A percentile compares a stretch with the other conserved stretches of the same genome.
phyloP scores from a whole-genome alignment of 1,140 invertebrate species.

The Acromyrmex echinatior region DNA sequence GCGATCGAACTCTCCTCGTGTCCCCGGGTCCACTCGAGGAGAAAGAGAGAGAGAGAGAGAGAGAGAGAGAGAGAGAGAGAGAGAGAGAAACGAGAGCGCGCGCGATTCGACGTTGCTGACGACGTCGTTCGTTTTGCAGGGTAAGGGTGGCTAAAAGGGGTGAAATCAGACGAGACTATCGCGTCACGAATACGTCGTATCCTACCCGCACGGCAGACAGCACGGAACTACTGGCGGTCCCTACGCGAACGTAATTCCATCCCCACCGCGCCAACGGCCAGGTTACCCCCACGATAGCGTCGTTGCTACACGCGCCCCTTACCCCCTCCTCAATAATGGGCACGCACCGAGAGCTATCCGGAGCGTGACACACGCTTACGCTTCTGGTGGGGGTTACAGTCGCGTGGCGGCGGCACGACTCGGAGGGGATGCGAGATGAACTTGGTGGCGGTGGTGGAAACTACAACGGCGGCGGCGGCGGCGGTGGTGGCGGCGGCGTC shows the following conservation, averaged over 20 bases:
- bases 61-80: too few species aligned
- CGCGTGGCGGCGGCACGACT: slow-evolving; percentile 82
- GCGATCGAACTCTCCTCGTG: slow-evolving; percentile 12
- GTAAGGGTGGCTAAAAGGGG: slow-evolving; percentile 29
- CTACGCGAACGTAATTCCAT: slow-evolving; percentile 74
- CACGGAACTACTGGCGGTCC: slow-evolving; percentile 83
- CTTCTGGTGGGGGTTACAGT: slow-evolving; percentile 80
- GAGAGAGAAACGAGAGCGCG: not conserved
- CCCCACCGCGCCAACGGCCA: slow-evolving; percentile 61
- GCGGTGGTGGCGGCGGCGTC: slow-evolving; percentile 26
- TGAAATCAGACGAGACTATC: slow-evolving; percentile 29
- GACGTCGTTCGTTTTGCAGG: slow-evolving; percentile 29
- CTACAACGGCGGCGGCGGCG: not conserved
- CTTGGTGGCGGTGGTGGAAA: slow-evolving; percentile 33
- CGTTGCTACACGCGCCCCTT: slow-evolving; percentile 82
- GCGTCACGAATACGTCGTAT: slow-evolving; percentile 56
- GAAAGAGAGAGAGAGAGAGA: not conserved
- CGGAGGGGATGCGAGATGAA: slow-evolving; percentile 67
- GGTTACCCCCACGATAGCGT: slow-evolving; percentile 33
- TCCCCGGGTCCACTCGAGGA: slow-evolving; percentile 9
- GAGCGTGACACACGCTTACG: slow-evolving; percentile 83
- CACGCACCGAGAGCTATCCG: slow-evolving; percentile 82
- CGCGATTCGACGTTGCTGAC: slow-evolving; percentile 36
- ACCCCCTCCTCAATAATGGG: slow-evolving; percentile 78
- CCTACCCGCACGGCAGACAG: slow-evolving; percentile 75